phyloP scores from a whole-genome alignment of 2,797 vertebrate genomes.

The Phalanger gymnotis region DNA sequence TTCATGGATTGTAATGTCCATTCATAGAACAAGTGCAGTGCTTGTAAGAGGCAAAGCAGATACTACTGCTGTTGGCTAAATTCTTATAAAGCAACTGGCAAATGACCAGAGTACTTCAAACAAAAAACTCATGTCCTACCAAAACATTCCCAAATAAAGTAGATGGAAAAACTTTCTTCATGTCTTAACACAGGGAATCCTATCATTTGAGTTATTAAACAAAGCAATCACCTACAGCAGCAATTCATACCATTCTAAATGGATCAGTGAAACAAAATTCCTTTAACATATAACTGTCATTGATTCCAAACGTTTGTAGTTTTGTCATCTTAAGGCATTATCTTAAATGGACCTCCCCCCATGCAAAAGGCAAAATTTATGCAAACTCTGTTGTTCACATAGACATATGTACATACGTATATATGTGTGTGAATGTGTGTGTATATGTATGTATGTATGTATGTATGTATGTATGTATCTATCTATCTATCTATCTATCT shows the following conservation, averaged over 20 bases:
- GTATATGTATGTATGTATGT: too few relatives aligned
- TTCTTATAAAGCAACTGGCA: conserved; percentile 67
- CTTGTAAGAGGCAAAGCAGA: conserved; percentile 47
- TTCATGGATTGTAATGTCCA: conserved; percentile 32
- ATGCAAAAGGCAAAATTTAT: conserved; percentile 68
- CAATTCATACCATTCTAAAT: conserved; percentile 82
- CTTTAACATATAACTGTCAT: conserved; percentile 80
- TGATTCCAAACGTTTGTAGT: conserved; percentile 81
- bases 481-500: too few relatives aligned
- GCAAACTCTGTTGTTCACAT: neutral
- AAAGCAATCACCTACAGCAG: conserved; percentile 78
- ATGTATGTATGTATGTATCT: too few relatives aligned
- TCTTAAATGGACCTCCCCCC: conserved; percentile 64
- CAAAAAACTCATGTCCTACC: neutral
- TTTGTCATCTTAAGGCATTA: conserved; percentile 80
- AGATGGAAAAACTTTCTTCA: conserved; percentile 81
- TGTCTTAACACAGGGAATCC: conserved; percentile 75
- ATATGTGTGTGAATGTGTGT: too few relatives aligned
- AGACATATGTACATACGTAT: too few relatives aligned
- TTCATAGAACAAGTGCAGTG: neutral
- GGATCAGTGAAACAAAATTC: conserved; percentile 80
- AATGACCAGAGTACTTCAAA: conserved; percentile 75
- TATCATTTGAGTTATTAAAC: conserved; percentile 82
- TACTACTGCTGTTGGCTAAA: conserved; percentile 59
- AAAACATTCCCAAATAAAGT: conserved; percentile 22